phyloP scores from a whole-genome alignment of 2,888 invertebrate genomes.

The Drosophila conformis region DNA sequence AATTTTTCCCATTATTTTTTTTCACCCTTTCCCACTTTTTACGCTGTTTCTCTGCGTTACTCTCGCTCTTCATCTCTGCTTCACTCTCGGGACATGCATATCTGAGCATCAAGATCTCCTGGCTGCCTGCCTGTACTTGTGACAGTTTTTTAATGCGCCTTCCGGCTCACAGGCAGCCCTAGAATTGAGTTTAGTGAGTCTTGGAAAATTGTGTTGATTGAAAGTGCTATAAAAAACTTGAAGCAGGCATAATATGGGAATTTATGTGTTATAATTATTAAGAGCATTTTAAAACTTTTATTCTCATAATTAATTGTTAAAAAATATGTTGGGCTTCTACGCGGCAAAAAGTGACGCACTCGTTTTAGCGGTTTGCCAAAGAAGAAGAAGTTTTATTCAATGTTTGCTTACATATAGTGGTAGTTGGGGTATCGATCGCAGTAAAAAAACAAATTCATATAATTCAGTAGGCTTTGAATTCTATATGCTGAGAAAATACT shows the following conservation, averaged over 20 bases:
- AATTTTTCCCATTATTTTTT: slow-evolving; percentile 52
- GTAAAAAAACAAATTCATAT: not conserved
- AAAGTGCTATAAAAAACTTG: not conserved
- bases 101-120: slow-evolving; percentile 33
- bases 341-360: no score
- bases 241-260: not conserved
- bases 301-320: not conserved
- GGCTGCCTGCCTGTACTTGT: slow-evolving; percentile 48
- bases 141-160: slow-evolving; percentile 74
- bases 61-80: slow-evolving; percentile 1
- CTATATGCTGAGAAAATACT: not conserved
- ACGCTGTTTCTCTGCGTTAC: slow-evolving; percentile 1
- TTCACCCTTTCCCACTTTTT: slow-evolving; percentile 15
- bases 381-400: no score
- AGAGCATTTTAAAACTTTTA: not conserved
- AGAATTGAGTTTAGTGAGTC: slow-evolving; percentile 18
- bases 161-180: slow-evolving; percentile 42
- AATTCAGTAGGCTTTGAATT: not conserved
- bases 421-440: no score
- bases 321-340: not conserved
- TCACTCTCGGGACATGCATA: slow-evolving; percentile 19
- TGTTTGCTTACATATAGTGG: no score
- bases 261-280: not conserved
- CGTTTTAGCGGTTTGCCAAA: no score
- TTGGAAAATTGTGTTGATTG: slow-evolving; percentile 25